These are phyloP conservation scores for Limulus polyphemus DNA, from an alignment of 2,888 invertebrate species.

Conservation along the genomic window DNA sequence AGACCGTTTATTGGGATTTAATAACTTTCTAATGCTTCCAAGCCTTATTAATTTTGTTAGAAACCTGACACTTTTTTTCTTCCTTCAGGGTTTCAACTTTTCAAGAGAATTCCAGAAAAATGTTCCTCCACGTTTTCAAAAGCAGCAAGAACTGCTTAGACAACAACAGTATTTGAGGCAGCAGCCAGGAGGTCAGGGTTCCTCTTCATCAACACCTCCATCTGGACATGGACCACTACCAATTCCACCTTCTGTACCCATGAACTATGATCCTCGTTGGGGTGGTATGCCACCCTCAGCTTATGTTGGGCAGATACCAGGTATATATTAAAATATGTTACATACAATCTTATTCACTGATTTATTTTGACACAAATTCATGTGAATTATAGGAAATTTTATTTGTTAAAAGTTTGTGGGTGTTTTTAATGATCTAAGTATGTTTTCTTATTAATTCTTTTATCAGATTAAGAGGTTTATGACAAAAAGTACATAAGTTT, in stretches of 20 bases:
- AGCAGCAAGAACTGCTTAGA: constrained; percentile 46
- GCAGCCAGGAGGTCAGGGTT: constrained; percentile 9
- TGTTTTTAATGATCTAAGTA: too few species aligned
- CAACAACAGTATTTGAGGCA: constrained; percentile 23
- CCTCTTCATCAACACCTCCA: constrained; percentile 24
- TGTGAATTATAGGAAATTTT: too few species aligned
- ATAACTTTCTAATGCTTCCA: too few species aligned
- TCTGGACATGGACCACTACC: constrained; percentile 19
- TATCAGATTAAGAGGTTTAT: too few species aligned
- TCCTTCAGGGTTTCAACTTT: constrained; percentile 12
- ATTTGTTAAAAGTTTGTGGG: too few species aligned
- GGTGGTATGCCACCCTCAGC: constrained; percentile 30
- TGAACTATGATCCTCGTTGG: constrained; percentile 27
- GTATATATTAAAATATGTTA: constrained; percentile 3
- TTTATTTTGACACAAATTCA: too few species aligned
- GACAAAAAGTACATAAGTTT: too few species aligned
- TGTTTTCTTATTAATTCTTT: too few species aligned
- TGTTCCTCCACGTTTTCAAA: constrained; percentile 72
- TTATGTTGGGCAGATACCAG: constrained; percentile 23
- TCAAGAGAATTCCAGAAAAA: constrained; percentile 52
- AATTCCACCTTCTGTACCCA: constrained; percentile 25
- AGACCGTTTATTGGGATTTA: too few species aligned
- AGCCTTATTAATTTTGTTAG: neutral
- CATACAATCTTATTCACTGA: too few species aligned
- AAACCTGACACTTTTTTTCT: neutral